These are phyloP conservation scores for Lichenostomus cassidix DNA, from an alignment of 2,113 vertebrate genomes.

Conservation along the genomic window DNA sequence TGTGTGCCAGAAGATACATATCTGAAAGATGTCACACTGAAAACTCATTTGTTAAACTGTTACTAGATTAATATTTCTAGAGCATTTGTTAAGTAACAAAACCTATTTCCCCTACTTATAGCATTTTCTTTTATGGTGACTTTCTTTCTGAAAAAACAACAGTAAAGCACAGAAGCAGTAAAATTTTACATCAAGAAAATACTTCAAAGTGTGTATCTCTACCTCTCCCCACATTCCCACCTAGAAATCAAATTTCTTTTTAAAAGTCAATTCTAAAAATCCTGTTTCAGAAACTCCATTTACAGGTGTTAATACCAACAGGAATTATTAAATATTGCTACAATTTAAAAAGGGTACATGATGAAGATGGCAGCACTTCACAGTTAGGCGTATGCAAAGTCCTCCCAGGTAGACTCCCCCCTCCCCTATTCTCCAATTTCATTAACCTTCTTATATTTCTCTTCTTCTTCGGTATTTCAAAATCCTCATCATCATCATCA, in stretches of 20 bases:
- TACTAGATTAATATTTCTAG: background rate
- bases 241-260: background rate
- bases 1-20: background rate
- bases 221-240: background rate
- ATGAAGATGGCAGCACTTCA: background rate
- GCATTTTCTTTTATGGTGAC: background rate
- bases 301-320: background rate
- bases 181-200: background rate
- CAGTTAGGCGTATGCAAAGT: background rate
- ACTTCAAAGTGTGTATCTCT: background rate
- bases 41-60: background rate
- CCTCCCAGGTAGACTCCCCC: background rate
- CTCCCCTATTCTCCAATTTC: background rate
- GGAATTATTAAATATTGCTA: background rate
- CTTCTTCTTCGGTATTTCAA: constrained; percentile 59
- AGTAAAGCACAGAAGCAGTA: background rate
- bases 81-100: background rate
- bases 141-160: background rate
- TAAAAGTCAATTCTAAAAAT: background rate
- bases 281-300: background rate
- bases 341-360: background rate
- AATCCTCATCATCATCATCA: background rate
- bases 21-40: background rate
- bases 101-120: background rate
- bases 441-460: constrained; percentile 84